A percentile compares a stretch with the other conserved stretches of the same genome.
phyloP scores from a whole-genome alignment of 2,797 vertebrate genomes.

The Anabas testudineus region DNA sequence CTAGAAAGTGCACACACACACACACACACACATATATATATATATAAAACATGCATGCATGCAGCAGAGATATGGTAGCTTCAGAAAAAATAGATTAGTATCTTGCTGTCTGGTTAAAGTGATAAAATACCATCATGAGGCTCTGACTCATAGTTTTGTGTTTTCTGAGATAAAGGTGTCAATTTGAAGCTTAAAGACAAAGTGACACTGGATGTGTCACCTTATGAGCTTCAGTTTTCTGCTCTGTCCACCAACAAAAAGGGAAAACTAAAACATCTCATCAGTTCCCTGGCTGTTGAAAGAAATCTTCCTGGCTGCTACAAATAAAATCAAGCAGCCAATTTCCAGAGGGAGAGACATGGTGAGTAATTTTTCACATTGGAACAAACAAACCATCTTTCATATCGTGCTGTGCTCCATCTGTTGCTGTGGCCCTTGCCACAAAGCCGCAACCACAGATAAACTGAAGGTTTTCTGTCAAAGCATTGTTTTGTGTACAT shows the following conservation, averaged over 20 bases:
- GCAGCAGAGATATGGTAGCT: conserved; percentile 17
- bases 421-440: conserved; percentile 45
- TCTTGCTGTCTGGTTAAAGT: conserved; percentile 38
- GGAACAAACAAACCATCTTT: conserved; percentile 46
- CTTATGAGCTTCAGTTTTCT: neutral
- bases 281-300: conserved; percentile 28
- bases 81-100: conserved; percentile 33
- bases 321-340: conserved; percentile 38
- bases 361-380: conserved; percentile 22
- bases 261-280: neutral
- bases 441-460: conserved; percentile 23
- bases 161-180: conserved; percentile 48
- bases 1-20: conserved; percentile 74
- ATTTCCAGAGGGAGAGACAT: conserved; percentile 35
- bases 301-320: conserved; percentile 16
- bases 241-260: conserved; percentile 5
- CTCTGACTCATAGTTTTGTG: conserved; percentile 34
- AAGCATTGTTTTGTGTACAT: conserved; percentile 28
- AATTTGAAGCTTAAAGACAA: conserved; percentile 16
- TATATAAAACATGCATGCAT: conserved; percentile 18
- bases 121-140: conserved; percentile 47
- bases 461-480: conserved; percentile 38
- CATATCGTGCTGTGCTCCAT: conserved; percentile 53
- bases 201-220: neutral
- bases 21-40: neutral